Evolutionary conservation across 2,797 vertebrate genomes (phyloP).

Genomic region (Sparus aurata): DNA sequence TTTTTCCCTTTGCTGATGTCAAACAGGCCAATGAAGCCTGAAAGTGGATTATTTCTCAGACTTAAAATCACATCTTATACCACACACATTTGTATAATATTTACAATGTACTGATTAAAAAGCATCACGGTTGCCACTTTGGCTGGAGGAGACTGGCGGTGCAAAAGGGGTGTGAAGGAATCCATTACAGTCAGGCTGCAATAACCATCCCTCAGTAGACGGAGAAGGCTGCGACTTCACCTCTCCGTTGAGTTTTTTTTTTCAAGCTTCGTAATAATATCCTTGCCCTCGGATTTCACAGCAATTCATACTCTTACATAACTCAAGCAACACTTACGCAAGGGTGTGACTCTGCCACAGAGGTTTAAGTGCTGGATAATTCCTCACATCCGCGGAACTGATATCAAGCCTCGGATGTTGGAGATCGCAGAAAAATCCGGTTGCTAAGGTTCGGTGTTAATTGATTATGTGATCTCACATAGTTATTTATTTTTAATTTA

Average conservation of each 20-base stretch:
- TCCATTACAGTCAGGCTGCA: constrained; percentile 26
- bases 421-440: background rate
- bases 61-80: too few relatives aligned
- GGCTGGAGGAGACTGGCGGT: background rate
- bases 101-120: background rate
- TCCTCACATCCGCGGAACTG: background rate
- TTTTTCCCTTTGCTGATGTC: background rate
- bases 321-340: constrained; percentile 8
- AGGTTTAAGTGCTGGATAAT: constrained; percentile 6
- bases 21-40: background rate
- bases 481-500: background rate
- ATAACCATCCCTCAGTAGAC: constrained; percentile 3
- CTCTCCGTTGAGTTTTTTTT: background rate
- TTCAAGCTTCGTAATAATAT: constrained; percentile 11
- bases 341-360: constrained; percentile 3
- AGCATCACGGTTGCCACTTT: background rate
- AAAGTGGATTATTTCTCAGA: background rate
- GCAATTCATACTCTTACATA: constrained; percentile 10
- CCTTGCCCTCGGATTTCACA: constrained; percentile 26
- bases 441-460: background rate
- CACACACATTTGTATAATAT: background rate
- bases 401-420: background rate
- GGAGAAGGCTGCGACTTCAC: constrained; percentile 4
- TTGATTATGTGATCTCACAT: background rate
- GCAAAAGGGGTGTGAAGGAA: constrained; percentile 26